A percentile compares a stretch with the other conserved stretches of the same genome.
Evolutionary conservation across 2,888 invertebrate genomes (phyloP).

Genomic region (Aphidius colemani): DNA sequence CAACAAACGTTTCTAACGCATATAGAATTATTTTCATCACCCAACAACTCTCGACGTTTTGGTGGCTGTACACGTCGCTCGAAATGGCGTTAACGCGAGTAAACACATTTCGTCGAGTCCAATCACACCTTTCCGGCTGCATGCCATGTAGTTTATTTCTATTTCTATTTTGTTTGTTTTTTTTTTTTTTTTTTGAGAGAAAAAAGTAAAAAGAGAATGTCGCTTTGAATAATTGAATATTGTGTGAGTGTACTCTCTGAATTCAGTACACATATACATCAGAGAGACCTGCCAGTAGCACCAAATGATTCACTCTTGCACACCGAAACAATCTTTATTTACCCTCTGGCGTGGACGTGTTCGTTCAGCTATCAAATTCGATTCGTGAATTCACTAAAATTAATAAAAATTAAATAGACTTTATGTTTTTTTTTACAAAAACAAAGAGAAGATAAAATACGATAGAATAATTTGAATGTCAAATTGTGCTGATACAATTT

Average conservation of each 20-base stretch:
- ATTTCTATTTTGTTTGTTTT: background rate
- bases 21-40: slow-evolving; percentile 6
- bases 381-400: background rate
- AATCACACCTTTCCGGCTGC: slow-evolving; percentile 47
- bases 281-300: too few species aligned
- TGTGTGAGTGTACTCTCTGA: too few species aligned
- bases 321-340: too few species aligned
- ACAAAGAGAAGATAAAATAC: background rate
- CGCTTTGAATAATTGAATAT: background rate
- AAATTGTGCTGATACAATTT: background rate
- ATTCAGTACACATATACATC: too few species aligned
- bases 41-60: too few species aligned
- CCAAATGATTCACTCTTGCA: too few species aligned
- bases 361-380: slow-evolving; percentile 1
- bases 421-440: background rate
- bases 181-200: background rate
- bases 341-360: background rate
- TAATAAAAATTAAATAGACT: slow-evolving; percentile 7
- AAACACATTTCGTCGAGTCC: slow-evolving; percentile 50
- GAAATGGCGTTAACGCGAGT: slow-evolving; percentile 51
- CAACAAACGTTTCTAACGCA: slow-evolving; percentile 6
- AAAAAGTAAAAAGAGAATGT: background rate
- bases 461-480: too few species aligned
- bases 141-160: background rate
- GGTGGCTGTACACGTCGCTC: slow-evolving; percentile 36